A percentile compares a stretch with the other conserved stretches of the same genome.
Evolutionary conservation across 1,140 invertebrate species (phyloP).

Genomic region (Dendrolimus kikuchii): DNA sequence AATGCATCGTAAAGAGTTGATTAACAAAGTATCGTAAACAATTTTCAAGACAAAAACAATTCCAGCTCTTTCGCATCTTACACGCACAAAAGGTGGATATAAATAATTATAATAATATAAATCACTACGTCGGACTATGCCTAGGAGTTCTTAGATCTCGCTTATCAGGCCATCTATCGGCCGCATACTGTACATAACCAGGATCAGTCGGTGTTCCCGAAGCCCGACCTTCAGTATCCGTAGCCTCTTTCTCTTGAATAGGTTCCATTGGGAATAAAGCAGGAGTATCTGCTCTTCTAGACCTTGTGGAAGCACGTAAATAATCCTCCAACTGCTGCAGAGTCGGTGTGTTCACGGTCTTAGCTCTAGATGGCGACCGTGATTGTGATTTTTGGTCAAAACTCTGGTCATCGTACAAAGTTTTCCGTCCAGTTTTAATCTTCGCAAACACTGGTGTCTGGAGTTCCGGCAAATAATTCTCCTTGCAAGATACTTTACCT

Average conservation of each 20-base stretch:
- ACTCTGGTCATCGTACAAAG: slow-evolving; percentile 49
- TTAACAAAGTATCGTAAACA: not conserved
- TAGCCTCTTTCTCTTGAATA: slow-evolving; percentile 54
- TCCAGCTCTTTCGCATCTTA: slow-evolving; percentile 1
- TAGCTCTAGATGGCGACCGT: slow-evolving; percentile 48
- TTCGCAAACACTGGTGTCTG: slow-evolving; percentile 66
- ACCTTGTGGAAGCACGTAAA: slow-evolving; percentile 42
- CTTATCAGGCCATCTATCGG: slow-evolving; percentile 76
- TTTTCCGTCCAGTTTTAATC: slow-evolving; percentile 51
- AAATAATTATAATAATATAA: slow-evolving; percentile 1
- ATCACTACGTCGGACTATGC: slow-evolving; percentile 71
- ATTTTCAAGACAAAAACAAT: slow-evolving; percentile 20
- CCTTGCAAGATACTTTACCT: slow-evolving; percentile 40
- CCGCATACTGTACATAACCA: slow-evolving; percentile 80
- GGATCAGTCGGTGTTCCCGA: slow-evolving; percentile 77
- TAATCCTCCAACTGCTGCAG: slow-evolving; percentile 66
- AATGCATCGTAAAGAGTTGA: too few species aligned
- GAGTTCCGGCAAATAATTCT: slow-evolving; percentile 62
- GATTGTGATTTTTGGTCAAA: slow-evolving; percentile 42
- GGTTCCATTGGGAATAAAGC: slow-evolving; percentile 69
- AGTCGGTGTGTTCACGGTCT: slow-evolving; percentile 51
- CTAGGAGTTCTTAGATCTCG: slow-evolving; percentile 73
- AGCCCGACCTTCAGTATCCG: slow-evolving; percentile 46
- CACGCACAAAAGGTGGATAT: slow-evolving; percentile 16
- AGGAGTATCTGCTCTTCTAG: slow-evolving; percentile 46